phyloP scores from a whole-genome alignment of 2,113 vertebrate species.

The Corvus cornix region DNA sequence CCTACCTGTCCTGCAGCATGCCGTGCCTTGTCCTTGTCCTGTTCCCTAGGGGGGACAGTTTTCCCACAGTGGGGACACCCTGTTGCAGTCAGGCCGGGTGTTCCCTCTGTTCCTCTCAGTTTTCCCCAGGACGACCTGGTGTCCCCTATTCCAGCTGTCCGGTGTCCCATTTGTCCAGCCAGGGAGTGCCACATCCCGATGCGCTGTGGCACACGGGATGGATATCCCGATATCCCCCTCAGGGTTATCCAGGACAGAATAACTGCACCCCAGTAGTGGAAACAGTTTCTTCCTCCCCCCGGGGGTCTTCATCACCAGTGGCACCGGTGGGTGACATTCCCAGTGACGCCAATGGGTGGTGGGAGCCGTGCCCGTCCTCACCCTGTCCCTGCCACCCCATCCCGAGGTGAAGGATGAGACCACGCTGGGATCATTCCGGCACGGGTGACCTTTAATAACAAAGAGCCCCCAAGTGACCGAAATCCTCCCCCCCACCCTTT shows the following conservation, averaged over 20 bases:
- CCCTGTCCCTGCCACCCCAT: neutral
- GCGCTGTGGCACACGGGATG: neutral
- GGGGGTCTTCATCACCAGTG: neutral
- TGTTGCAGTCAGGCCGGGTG: accelerated
- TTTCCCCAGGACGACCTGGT: neutral
- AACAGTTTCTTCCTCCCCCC: neutral
- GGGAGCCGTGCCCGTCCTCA: neutral
- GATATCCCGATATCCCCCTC: no score
- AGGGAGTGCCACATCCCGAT: accelerated
- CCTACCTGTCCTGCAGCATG: neutral
- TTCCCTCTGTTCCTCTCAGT: neutral
- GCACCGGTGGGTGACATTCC: neutral
- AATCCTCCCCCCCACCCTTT: neutral
- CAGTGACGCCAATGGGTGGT: accelerated
- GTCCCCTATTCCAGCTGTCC: neutral
- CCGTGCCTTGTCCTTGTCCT: neutral
- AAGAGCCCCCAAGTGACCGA: constrained; percentile 79
- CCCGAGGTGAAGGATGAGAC: neutral
- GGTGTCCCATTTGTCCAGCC: neutral
- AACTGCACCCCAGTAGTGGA: neutral
- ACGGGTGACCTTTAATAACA: constrained; percentile 85
- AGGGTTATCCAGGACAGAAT: neutral
- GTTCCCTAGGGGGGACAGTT: neutral
- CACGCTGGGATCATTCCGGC: constrained; percentile 30
- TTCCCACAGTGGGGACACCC: neutral